Base-by-base conservation (phyloP, 2,888 invertebrate species). In the Terebella lapidaria region DNA sequence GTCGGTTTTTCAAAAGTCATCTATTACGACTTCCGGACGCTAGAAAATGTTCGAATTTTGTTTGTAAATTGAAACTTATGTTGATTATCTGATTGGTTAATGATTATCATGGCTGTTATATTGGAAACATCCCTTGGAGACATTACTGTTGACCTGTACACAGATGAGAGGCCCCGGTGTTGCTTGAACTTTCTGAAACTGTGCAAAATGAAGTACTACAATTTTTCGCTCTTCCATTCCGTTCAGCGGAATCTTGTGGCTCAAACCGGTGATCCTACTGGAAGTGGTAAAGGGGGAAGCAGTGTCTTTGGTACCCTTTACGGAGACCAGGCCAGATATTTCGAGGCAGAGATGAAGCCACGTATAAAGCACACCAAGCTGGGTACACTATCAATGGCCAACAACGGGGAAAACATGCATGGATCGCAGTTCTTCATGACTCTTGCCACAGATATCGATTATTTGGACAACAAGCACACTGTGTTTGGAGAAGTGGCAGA, bases 161-260 rank as follows among this genome's bases (percentile, higher is more conserved):
- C 42, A 10, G 42, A 35, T 15, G 42, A 35, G n/a, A 10, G 42
- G 10, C 42, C 42, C 10, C 42, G 42, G n/a, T 35, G 42, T 66
- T 92, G 92, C 76, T 82, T 90, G 56, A 99, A 99, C 81, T 97
- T 99, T 77, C 79, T 99, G 67, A 99, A 99, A 82, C 84, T 99
- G 46, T 99, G 99, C 85, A 96, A 95, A 83, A 85, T 92, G 70
- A 99, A 99, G 81, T 97, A 94, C 81, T 99, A 96, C 86, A 99
- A 99, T 82, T 92, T 87, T 81, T 91, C 90, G 79, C 83, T 96
- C 30, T 94, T 99, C 76, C 94, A 96, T 78, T 90, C 91, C 0
- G 89, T 99, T 57, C 90, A 94, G 83, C 87, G 88, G 77, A 91
- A 92, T 63, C 94, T 97, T 73, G 92, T 97, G 66, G 97, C 96